Base-by-base conservation (phyloP, 1,140 invertebrate genomes). In the Rhopalosiphum padi region DNA sequence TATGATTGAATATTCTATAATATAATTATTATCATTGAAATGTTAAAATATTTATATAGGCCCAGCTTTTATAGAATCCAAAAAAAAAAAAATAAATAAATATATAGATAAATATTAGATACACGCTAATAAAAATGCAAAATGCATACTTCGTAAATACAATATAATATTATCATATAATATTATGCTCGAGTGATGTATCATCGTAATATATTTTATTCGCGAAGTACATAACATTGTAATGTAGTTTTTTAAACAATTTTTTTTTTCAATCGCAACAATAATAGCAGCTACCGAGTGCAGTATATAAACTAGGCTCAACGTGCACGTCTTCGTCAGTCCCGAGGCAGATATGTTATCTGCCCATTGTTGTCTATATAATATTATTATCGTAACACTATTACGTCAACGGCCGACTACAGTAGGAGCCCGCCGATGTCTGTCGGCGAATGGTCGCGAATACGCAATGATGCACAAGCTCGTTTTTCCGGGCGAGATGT, bases 401-500 rank as follows among this genome's bases (percentile, higher is more conserved):
- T 77, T 77, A 77, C 60, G 60, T n/a, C 60, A 77, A 30, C 60
- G 11, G 30, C 30, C 9, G 55, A 60, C 25, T 60, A 30, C 55
- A 25, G 55, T 60, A 25, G 55, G 55, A 60, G 55, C 55, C 8
- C 30, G 25, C 25, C 55, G 9, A 30, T 30, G 55, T 60, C 8
- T 60, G 55, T 60, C 30, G n/a, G 60, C 60, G n/a, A 18, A n/a
- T 77, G 60, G 60, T 77, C 30, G 60, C n/a, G 60, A 77, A 77
- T 77, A 77, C 60, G 11, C 60, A 77, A 77, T 77, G 60, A 77
- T n/a, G 3, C 15, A n/a, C 4, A 77, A 77, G 60, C 30, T 77
- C 60, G 60, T 68, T 77, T 77, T 77, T 77, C 60, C 60, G 60
- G 60, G 60, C 60, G 15, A 77, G 60, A 77, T 77, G 60, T 77